Evolutionary conservation across 2,888 invertebrate genomes (phyloP), one percentile per base, ranked within the genome.

Genomic region (Xylota sylvarum): DNA sequence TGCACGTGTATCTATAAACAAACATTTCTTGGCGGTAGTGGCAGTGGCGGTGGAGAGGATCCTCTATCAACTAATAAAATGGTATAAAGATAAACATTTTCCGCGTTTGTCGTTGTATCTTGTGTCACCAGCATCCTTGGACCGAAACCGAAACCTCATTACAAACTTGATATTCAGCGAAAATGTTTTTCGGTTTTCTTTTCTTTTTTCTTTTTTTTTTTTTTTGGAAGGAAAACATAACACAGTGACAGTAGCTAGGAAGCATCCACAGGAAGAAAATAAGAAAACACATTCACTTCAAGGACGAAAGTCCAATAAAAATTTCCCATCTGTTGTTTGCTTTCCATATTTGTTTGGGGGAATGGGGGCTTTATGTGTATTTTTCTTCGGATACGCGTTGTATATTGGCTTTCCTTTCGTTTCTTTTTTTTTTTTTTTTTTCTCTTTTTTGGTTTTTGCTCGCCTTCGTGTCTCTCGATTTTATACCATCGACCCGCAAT

Each of bases 231-330:
- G 46, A 9, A 56, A 43, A 46, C 19, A 50, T 50, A 50, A 50
- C 23, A 19, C 50, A 50, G 17, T 46, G 17, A 14, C 19, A 50
- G 10, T 6, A 43, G 4, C 48, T 9, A 1, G n/a, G n/a, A n/a
- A n/a, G n/a, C 30, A 52, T 5, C 48, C 10, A 65, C 17, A 19
- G 14, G 46, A 37, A 14, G 43, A 10, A 40, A 50, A 69, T 9
- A 60, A 14, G 27, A 30, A 32, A 48, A 46, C 23, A 56, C 35
- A 73, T 52, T 77, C n/a, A 40, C 32, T 83, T 67, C 73, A 83
- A 78, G 78, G 83, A 73, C 83, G 55, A 78, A 83, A 43, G 62
- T 72, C 52, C 19, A 60, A 72, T 77, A 77, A 55, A 69, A 79
- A 43, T 37, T 48, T 50, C 72, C 52, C 77, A 67, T 83, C 67